phyloP scores from a whole-genome alignment of 2,797 vertebrate genomes.

The Microhierax caerulescens region DNA sequence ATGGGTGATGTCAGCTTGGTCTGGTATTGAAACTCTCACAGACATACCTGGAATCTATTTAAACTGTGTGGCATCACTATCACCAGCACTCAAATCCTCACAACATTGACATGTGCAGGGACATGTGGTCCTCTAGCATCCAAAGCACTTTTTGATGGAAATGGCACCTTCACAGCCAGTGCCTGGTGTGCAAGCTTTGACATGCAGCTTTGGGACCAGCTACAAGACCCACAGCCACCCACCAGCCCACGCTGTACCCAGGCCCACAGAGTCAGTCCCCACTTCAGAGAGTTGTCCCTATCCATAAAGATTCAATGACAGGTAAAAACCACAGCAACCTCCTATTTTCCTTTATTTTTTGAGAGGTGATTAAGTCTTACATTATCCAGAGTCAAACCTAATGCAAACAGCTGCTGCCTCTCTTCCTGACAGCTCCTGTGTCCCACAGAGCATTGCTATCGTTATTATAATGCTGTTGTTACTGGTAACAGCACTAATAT shows the following conservation, averaged over 20 bases:
- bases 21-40: not conserved
- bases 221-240: not conserved
- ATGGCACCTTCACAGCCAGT: fast-evolving
- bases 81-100: fast-evolving
- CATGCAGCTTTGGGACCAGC: fast-evolving
- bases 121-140: not conserved
- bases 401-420: not conserved
- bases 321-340: not conserved
- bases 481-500: not conserved
- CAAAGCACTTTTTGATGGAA: not conserved
- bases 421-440: not conserved
- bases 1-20: not conserved
- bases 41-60: not conserved
- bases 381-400: no score
- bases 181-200: not conserved
- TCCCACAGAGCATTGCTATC: not conserved
- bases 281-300: not conserved
- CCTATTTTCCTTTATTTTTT: not conserved
- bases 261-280: no score
- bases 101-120: fast-evolving
- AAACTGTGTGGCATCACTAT: fast-evolving
- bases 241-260: not conserved
- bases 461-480: fast-evolving
- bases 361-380: not conserved
- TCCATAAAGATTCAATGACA: no score